These are phyloP conservation scores for Spinus pinus DNA, from an alignment of 2,797 vertebrate species.

Conservation along the genomic window DNA sequence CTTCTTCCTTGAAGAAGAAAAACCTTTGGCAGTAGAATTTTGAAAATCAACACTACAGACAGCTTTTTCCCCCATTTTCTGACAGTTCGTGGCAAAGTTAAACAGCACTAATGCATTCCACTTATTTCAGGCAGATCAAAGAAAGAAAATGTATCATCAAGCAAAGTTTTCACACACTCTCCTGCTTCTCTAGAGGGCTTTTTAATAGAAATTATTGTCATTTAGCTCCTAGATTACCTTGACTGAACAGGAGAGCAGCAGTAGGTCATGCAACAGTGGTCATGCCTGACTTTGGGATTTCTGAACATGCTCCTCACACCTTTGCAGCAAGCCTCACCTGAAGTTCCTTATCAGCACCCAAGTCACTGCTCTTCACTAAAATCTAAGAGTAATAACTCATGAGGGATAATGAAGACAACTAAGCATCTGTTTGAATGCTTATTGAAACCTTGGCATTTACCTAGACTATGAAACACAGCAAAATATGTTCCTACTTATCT, in stretches of 20 bases:
- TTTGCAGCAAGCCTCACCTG: not conserved
- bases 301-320: not conserved
- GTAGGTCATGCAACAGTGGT: conserved; percentile 14
- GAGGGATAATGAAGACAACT: not conserved
- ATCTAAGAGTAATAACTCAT: not conserved
- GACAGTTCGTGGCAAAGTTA: conserved; percentile 50
- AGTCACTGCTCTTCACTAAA: not conserved
- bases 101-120: conserved; percentile 71
- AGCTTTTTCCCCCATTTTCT: conserved; percentile 53
- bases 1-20: conserved; percentile 40
- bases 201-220: conserved; percentile 67
- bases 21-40: conserved; percentile 56
- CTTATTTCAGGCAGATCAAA: conserved; percentile 72
- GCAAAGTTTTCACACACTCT: conserved; percentile 65
- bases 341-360: not conserved
- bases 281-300: not conserved
- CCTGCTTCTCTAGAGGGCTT: not conserved
- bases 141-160: conserved; percentile 51
- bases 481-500: not conserved
- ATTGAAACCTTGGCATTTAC: not conserved
- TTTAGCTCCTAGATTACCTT: conserved; percentile 47
- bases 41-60: conserved; percentile 60
- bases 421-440: not conserved
- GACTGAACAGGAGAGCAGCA: conserved; percentile 31
- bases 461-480: not conserved